phyloP scores from a whole-genome alignment of 2,888 invertebrate genomes.

The Scaeva pyrastri region DNA sequence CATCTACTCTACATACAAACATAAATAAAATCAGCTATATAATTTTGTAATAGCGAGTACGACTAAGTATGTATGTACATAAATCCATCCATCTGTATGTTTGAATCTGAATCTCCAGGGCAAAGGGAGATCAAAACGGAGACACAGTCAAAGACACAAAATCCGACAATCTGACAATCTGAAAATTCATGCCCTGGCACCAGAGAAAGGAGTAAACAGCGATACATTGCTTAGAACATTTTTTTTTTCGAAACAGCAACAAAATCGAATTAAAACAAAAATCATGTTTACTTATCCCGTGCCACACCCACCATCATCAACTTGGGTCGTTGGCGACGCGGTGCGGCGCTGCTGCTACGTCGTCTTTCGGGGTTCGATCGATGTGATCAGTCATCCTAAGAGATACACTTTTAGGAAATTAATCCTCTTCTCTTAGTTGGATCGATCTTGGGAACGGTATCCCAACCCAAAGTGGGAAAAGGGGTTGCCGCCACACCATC shows the following conservation, averaged over 20 bases:
- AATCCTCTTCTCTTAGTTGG: slow-evolving; percentile 59
- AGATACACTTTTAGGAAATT: slow-evolving; percentile 69
- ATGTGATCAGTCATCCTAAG: slow-evolving; percentile 74
- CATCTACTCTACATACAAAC: neutral
- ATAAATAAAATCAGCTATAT: slow-evolving; percentile 3
- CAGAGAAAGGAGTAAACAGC: slow-evolving; percentile 42
- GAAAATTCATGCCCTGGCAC: slow-evolving; percentile 50
- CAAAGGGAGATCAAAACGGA: slow-evolving; percentile 65
- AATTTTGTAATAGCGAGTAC: slow-evolving; percentile 22
- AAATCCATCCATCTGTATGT: slow-evolving; percentile 55
- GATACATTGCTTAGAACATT: slow-evolving; percentile 56
- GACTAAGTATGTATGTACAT: slow-evolving; percentile 69
- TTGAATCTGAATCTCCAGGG: slow-evolving; percentile 49
- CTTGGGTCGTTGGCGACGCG: slow-evolving; percentile 42
- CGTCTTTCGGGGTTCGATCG: no score
- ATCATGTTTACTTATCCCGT: slow-evolving; percentile 75
- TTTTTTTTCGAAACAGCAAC: slow-evolving; percentile 37
- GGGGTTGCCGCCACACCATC: slow-evolving; percentile 30
- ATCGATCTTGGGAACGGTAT: slow-evolving; percentile 7
- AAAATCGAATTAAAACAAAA: slow-evolving; percentile 75
- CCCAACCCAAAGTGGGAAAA: slow-evolving; percentile 12
- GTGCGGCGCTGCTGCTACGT: slow-evolving; percentile 10
- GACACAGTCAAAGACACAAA: slow-evolving; percentile 59
- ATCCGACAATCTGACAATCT: slow-evolving; percentile 65
- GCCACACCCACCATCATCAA: slow-evolving; percentile 71